Conservation (phyloP, 2,888 invertebrate genomes). For the Oconnorella tubifera region DNA sequence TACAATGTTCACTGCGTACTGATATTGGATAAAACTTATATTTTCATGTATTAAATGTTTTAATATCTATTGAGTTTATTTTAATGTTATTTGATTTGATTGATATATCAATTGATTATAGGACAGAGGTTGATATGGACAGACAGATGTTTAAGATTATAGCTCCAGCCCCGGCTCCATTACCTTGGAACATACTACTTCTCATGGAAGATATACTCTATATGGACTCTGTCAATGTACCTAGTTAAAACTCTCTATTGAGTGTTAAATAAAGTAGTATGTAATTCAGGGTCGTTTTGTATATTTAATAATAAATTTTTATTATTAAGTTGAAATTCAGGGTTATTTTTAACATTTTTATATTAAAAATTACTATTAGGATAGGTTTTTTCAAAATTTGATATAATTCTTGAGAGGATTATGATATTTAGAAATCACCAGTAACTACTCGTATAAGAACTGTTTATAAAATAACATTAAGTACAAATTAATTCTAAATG, state of each 20-base stretch:
- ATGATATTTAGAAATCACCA: too few relatives aligned
- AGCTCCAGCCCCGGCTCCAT: slow-evolving; percentile 87
- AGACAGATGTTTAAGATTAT: slow-evolving; percentile 81
- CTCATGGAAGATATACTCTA: slow-evolving; percentile 66
- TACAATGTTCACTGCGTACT: too few relatives aligned
- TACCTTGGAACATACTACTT: slow-evolving; percentile 81
- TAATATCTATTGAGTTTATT: too few relatives aligned
- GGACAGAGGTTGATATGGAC: slow-evolving; percentile 84
- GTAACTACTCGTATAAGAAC: too few relatives aligned
- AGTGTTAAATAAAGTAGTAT: too few relatives aligned
- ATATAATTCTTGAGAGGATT: background rate
- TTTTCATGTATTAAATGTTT: too few relatives aligned
- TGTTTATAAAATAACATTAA: too few relatives aligned
- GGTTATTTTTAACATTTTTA: background rate
- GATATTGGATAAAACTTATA: too few relatives aligned
- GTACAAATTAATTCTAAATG: background rate
- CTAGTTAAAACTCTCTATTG: background rate
- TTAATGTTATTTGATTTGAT: background rate
- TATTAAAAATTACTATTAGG: background rate
- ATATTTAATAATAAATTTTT: too few relatives aligned
- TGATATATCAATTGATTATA: slow-evolving; percentile 52
- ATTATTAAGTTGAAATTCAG: background rate
- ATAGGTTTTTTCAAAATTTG: background rate
- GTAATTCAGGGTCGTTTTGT: background rate
- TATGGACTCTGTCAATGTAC: slow-evolving; percentile 7